Base-by-base conservation (phyloP, 2,888 invertebrate genomes). In the Eurytoma californica region DNA sequence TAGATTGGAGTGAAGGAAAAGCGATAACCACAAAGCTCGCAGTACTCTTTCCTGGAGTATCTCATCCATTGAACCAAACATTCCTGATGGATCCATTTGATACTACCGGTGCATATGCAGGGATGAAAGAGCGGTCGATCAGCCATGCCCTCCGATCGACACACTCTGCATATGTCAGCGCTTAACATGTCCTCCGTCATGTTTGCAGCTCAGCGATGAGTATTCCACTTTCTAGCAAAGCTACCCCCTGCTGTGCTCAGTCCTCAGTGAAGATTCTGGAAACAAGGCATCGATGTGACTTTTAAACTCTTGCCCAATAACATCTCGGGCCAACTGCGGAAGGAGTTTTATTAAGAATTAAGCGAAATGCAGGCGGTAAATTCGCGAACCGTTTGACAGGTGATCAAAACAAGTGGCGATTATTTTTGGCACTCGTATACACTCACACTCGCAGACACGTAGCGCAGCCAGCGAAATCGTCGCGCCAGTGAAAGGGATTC, bases 1-100 rank as follows among this genome's bases (percentile, higher is more conserved):
- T 99, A 99, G 86, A 99, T 99, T 47, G 99, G 99, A 87, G 97
- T 98, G 88, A 99, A 99, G 3, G 98, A 97, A 91, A 99, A 99
- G 80, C 97, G 94, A 91, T 99, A 97, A 82, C 98, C 97, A 91
- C 99, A 99, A 83, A 99, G 91, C 91, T 99, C 99, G 92, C 99
- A 99, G 89, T 97, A 98, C 91, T 99, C 99, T 91, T 99, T 99
- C 84, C 98, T 94, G 82, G 98, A 98, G 91, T 99, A 99, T 83
- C 98, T 95, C 94, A 99, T 96, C 99, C 99, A 99, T 92, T 99
- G 98, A 86, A 98, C 95, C 82, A 99, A 92, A 91, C 99, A 98
- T 89, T 99, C 98, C 91, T 99, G 98, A 91, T 99, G 99, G 80
- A 99, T 98, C 94, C 97, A 99, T 92, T 99, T 99, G 86, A 99